These are phyloP conservation scores for Florisuga fusca DNA, from an alignment of 2,797 vertebrate genomes.

Conservation along the genomic window DNA sequence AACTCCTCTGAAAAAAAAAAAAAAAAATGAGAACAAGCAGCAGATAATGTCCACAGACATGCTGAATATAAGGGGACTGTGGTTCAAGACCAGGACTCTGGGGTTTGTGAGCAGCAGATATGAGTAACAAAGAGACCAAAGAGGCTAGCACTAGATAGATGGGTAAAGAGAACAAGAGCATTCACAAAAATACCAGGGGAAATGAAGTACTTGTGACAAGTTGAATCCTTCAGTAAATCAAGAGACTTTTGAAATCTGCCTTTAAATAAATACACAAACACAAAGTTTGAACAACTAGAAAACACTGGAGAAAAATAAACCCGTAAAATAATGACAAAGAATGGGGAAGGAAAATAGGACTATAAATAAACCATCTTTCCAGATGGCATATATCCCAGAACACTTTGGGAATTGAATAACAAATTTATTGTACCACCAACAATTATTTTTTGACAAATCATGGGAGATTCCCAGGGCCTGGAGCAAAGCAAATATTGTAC, in stretches of 20 bases:
- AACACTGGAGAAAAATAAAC: slow-evolving; percentile 65
- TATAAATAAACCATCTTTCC: slow-evolving; percentile 59
- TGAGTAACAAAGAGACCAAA: slow-evolving; percentile 27
- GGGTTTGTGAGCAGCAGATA: not conserved
- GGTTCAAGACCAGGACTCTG: slow-evolving; percentile 28
- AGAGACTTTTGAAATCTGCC: slow-evolving; percentile 57
- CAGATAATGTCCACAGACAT: slow-evolving; percentile 17
- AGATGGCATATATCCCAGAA: slow-evolving; percentile 1
- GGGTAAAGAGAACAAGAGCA: slow-evolving; percentile 18
- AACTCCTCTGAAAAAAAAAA: not conserved
- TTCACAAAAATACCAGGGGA: slow-evolving; percentile 38
- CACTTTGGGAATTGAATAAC: slow-evolving; percentile 53
- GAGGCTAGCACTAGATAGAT: not conserved
- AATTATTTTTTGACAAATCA: slow-evolving; percentile 67
- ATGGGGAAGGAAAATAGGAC: slow-evolving; percentile 34
- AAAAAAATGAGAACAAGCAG: not conserved
- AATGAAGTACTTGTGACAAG: slow-evolving; percentile 29
- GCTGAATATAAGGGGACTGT: not conserved
- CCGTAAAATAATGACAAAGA: slow-evolving; percentile 63
- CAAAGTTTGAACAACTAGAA: slow-evolving; percentile 58
- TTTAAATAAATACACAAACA: slow-evolving; percentile 65
- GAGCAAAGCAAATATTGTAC: slow-evolving; percentile 57
- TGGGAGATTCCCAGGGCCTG: slow-evolving; percentile 64
- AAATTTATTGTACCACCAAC: slow-evolving; percentile 41
- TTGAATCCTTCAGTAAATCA: slow-evolving; percentile 48